A percentile compares a stretch with the other conserved stretches of the same genome.
Evolutionary conservation across 2,888 invertebrate species (phyloP).

Genomic region (Chymomyza caudatula): DNA sequence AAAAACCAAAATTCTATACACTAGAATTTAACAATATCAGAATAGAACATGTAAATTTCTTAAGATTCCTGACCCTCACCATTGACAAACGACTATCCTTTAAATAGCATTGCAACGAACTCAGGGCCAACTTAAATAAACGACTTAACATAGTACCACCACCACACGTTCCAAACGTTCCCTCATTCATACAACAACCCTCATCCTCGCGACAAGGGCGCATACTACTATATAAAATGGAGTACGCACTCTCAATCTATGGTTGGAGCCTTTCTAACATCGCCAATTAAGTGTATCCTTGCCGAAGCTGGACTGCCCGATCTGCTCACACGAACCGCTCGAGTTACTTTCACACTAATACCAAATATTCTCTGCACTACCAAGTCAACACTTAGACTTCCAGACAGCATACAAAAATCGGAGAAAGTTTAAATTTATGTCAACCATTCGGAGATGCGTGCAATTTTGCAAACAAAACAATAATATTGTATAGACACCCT

Average conservation of each 20-base stretch:
- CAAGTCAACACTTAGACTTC: neutral
- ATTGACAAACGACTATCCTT: slow-evolving; percentile 21
- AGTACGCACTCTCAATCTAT: slow-evolving; percentile 20
- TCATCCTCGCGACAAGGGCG: slow-evolving; percentile 20
- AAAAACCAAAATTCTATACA: no score
- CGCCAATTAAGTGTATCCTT: slow-evolving; percentile 13
- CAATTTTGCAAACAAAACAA: no score
- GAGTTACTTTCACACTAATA: slow-evolving; percentile 4
- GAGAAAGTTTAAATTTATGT: neutral
- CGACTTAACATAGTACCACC: slow-evolving; percentile 30
- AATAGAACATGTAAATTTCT: neutral
- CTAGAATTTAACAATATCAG: slow-evolving; percentile 17
- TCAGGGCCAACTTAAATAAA: slow-evolving; percentile 19
- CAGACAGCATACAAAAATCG: neutral
- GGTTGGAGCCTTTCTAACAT: slow-evolving; percentile 14
- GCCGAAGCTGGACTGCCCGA: slow-evolving; percentile 14
- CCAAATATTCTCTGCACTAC: slow-evolving; percentile 1
- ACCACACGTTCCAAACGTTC: slow-evolving; percentile 15
- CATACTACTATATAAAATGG: slow-evolving; percentile 29
- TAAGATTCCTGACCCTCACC: slow-evolving; percentile 14
- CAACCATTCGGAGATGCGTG: no score
- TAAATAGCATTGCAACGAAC: slow-evolving; percentile 26
- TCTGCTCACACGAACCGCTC: neutral
- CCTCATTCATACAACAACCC: slow-evolving; percentile 5
- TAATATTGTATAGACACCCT: no score